Evolutionary conservation across 1,140 invertebrate species (phyloP).

Genomic region (Bombus ignitus): DNA sequence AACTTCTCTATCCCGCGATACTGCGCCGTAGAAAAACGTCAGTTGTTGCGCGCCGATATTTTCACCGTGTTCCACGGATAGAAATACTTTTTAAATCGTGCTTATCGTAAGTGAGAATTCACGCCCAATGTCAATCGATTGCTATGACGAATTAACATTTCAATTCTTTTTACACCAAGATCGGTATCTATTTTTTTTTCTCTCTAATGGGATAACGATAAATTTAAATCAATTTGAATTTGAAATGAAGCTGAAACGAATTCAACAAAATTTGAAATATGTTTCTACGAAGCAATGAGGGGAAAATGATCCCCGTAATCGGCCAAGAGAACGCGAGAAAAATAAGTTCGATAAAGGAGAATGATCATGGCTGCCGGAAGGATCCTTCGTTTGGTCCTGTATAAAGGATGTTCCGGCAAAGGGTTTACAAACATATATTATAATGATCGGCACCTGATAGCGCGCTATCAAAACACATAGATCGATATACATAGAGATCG

Average conservation of each 20-base stretch:
- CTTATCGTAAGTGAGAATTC: background rate
- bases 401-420: constrained; percentile 21
- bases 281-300: background rate
- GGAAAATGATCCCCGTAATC: background rate
- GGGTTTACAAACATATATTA: constrained; percentile 44
- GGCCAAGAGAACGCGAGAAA: constrained; percentile 34
- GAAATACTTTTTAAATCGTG: constrained; percentile 6
- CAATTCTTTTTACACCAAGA: background rate
- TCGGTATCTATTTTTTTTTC: background rate
- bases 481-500: constrained; percentile 47
- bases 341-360: background rate
- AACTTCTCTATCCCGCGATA: constrained; percentile 54
- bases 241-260: background rate
- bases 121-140: background rate
- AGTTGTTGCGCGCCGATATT: constrained; percentile 49
- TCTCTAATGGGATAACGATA: background rate
- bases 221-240: constrained; percentile 6
- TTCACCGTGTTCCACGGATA: constrained; percentile 31
- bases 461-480: constrained; percentile 48
- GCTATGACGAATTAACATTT: background rate
- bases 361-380: constrained; percentile 22
- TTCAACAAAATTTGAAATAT: background rate
- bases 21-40: constrained; percentile 46
- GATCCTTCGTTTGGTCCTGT: constrained; percentile 29
- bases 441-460: constrained; percentile 52